These are phyloP conservation scores for Hetaerina americana DNA, from an alignment of 1,140 invertebrate species.

Conservation along the genomic window DNA sequence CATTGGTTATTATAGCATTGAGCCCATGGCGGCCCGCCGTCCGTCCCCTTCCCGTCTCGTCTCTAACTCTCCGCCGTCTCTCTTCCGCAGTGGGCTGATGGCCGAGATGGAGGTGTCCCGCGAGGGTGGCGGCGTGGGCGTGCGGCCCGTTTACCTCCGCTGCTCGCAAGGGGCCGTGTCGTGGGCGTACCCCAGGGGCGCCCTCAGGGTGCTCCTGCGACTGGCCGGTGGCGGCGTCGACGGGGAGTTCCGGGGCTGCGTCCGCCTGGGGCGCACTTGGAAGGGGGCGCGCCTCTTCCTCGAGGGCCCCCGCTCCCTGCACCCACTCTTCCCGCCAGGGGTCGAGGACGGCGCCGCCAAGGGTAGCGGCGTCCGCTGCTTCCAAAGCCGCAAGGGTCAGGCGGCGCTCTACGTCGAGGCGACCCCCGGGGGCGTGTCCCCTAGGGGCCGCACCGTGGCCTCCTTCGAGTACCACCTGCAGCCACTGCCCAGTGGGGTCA, in stretches of 20 bases:
- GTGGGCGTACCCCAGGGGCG: conserved; percentile 63
- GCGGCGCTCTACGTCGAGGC: conserved; percentile 62
- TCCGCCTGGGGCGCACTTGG: conserved; percentile 38
- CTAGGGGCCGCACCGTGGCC: conserved; percentile 35
- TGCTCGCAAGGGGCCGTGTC: conserved; percentile 53
- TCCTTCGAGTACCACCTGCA: conserved; percentile 55
- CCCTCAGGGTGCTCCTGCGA: conserved; percentile 50
- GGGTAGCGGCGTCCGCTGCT: conserved; percentile 32
- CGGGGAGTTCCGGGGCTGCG: conserved; percentile 53
- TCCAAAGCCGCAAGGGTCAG: conserved; percentile 48
- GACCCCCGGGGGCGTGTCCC: conserved; percentile 22
- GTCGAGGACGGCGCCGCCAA: background rate
- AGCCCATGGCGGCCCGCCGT: too few relatives aligned
- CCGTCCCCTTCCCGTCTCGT: too few relatives aligned
- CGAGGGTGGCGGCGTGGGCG: conserved; percentile 35
- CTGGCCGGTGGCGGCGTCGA: conserved; percentile 37
- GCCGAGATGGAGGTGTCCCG: too few relatives aligned
- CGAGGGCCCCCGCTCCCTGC: conserved; percentile 32
- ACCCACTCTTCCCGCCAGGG: background rate
- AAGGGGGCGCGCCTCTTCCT: conserved; percentile 51
- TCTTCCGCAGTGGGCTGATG: background rate
- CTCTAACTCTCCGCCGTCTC: too few relatives aligned
- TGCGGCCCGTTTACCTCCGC: conserved; percentile 61
- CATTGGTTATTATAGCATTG: too few relatives aligned
- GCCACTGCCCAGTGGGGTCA: conserved; percentile 30